Evolutionary conservation across 1,140 invertebrate genomes (phyloP).

Genomic region (Diorhabda sublineata): DNA sequence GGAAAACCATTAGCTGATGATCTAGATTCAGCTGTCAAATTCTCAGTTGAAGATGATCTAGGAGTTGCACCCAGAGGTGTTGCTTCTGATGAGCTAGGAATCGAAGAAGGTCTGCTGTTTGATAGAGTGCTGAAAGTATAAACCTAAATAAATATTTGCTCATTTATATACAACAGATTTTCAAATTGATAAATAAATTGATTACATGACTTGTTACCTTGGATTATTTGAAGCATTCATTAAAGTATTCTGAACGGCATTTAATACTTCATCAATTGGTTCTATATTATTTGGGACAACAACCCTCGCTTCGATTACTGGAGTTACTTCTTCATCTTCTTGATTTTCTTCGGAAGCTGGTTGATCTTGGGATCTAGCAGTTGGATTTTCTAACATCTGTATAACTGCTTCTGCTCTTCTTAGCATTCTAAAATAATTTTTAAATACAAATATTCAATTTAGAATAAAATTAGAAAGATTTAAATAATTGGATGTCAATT

Average conservation of each 20-base stretch:
- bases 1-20: slow-evolving; percentile 7
- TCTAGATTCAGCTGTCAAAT: slow-evolving; percentile 21
- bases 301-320: slow-evolving; percentile 46
- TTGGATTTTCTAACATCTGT: slow-evolving; percentile 39
- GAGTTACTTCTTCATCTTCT: slow-evolving; percentile 44
- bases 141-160: too few relatives aligned
- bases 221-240: slow-evolving; percentile 26
- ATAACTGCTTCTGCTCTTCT: slow-evolving; percentile 40
- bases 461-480: too few relatives aligned
- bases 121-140: too few relatives aligned
- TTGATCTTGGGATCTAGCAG: slow-evolving; percentile 22
- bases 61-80: slow-evolving; percentile 32
- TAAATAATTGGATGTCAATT: too few relatives aligned
- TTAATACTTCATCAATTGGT: slow-evolving; percentile 36
- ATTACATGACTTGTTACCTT: slow-evolving; percentile 24
- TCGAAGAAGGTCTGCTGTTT: background rate
- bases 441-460: background rate
- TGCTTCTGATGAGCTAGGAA: background rate
- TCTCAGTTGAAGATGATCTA: slow-evolving; percentile 25
- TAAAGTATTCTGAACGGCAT: slow-evolving; percentile 37
- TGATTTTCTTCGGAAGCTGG: slow-evolving; percentile 34
- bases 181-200: too few relatives aligned
- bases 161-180: slow-evolving; percentile 7
- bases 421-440: slow-evolving; percentile 37
- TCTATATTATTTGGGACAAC: slow-evolving; percentile 40